A percentile compares a stretch with the other conserved stretches of the same genome.
These are phyloP conservation scores for Pterobdella sp. DNA, from an alignment of 2,888 invertebrate species.

Conservation along the genomic window DNA sequence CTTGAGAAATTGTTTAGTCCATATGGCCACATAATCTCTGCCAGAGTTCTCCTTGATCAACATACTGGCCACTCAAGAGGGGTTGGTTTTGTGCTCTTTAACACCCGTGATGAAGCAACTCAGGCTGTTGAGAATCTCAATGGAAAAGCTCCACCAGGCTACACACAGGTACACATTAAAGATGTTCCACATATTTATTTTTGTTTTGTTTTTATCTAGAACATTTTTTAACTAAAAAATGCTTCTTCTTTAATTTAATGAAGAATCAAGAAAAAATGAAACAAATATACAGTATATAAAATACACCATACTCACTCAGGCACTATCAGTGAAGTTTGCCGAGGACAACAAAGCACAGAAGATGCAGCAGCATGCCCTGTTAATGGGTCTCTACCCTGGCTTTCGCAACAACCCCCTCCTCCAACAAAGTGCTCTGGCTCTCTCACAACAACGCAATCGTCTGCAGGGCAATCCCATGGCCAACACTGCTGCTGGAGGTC, in stretches of 20 bases:
- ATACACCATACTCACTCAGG: too few relatives aligned
- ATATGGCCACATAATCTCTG: constrained; percentile 83
- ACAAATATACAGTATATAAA: too few relatives aligned
- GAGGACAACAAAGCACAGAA: constrained; percentile 61
- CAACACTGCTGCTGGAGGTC: neutral
- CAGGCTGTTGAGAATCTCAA: constrained; percentile 33
- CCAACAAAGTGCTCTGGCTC: constrained; percentile 12
- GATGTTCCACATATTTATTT: too few relatives aligned
- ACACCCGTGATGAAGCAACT: constrained; percentile 54
- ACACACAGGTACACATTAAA: constrained; percentile 13
- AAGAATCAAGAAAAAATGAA: too few relatives aligned
- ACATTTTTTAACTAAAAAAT: too few relatives aligned
- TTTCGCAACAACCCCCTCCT: constrained; percentile 13
- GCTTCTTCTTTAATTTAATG: too few relatives aligned
- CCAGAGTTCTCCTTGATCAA: constrained; percentile 80
- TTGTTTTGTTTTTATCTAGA: too few relatives aligned
- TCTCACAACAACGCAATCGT: constrained; percentile 28
- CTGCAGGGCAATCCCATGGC: constrained; percentile 13
- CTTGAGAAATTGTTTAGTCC: constrained; percentile 75
- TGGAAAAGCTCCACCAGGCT: constrained; percentile 34
- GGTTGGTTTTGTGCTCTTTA: constrained; percentile 74
- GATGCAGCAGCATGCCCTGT: constrained; percentile 29
- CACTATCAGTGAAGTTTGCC: constrained; percentile 74
- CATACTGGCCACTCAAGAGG: constrained; percentile 77
- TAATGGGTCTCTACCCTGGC: constrained; percentile 14